Conservation (phyloP, 2,797 vertebrate species). For the Spinus pinus region DNA sequence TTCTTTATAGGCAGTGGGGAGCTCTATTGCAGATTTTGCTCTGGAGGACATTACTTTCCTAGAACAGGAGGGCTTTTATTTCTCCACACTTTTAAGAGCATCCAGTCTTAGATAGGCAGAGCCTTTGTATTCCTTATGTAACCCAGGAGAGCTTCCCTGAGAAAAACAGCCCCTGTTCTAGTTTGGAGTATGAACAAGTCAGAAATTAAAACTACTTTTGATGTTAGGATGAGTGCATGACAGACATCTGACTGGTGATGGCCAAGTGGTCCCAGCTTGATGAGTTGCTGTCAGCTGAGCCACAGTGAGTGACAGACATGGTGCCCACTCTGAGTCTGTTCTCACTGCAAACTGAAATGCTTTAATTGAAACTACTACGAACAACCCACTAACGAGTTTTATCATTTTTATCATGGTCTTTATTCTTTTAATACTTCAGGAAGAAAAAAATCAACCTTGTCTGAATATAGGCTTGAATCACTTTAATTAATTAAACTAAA, state of each 20-base stretch:
- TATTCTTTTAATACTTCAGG: background rate
- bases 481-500: slow-evolving; percentile 26
- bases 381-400: background rate
- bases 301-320: background rate
- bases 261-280: background rate
- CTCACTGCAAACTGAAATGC: background rate
- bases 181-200: fast-evolving
- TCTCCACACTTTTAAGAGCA: background rate
- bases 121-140: background rate
- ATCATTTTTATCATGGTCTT: background rate
- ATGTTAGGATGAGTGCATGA: background rate
- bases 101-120: background rate
- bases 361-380: background rate
- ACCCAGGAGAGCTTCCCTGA: background rate
- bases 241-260: background rate
- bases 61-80: background rate
- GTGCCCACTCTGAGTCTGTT: background rate
- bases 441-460: background rate
- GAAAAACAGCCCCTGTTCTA: background rate
- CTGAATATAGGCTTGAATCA: background rate
- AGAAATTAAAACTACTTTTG: background rate
- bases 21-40: background rate
- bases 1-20: background rate
- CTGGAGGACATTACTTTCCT: background rate
- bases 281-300: background rate